Base-by-base conservation (phyloP, 2,797 vertebrate species). In the Danio aesculapii region DNA sequence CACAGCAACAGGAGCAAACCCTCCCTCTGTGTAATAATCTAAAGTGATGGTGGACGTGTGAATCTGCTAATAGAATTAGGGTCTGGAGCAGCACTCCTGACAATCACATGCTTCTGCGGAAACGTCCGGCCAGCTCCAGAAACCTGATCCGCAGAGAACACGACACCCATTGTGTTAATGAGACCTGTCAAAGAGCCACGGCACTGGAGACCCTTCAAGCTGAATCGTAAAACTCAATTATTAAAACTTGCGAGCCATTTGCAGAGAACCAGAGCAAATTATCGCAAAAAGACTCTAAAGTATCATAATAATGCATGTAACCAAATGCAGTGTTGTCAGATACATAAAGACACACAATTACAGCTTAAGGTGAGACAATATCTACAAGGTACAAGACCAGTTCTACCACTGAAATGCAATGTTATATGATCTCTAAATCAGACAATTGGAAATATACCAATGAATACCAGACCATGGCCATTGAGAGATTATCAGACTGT, bases 101-200 rank as follows among this genome's bases (percentile, higher is more conserved):
- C 78, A 79, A 79, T 73, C 83, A 81, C 81, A 50, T 41, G 59
- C 50, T 77, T 67, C 71, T 44, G 46, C 75, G 52, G 74, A 79
- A 81, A 84, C 53, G 61, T 67, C 61, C 74, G 69, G 58, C 61
- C 77, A 52, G 76, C 70, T 81, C 19, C 14, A 64, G 59, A 72
- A 83, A 82, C 69, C 52, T 41, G 75, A 84, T 75, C 81, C 67
- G 30, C 55, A 47, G 81, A 85, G 86, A 84, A 84, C 79, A 79
- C 74, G 64, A 85, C 77, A 82, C 84, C 79, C 69, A 83, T 75
- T 81, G 83, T 80, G 87, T 83, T 86, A 88, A 84, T 86, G 78
- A 84, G 84, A 84, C 75, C 72, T 80, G 78, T 77, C 78, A 84
- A 75, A 77, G 39, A 82, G 72, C 70, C 66, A 53, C 8, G 11